These are phyloP conservation scores for Columba guinea DNA, from an alignment of 2,797 vertebrate species.

Conservation along the genomic window DNA sequence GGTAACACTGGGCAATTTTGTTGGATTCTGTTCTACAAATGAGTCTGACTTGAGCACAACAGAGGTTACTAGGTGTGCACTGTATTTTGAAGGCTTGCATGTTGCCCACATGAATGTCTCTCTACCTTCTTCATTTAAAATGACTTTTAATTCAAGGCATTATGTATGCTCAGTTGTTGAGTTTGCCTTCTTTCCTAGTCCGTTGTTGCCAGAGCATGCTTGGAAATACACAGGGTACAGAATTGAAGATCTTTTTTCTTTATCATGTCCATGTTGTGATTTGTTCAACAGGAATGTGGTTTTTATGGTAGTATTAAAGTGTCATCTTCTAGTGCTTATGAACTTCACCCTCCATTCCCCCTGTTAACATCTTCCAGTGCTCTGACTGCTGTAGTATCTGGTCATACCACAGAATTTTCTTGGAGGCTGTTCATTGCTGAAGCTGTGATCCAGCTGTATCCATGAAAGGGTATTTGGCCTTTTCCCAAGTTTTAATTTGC, in stretches of 20 bases:
- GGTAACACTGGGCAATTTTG: background rate
- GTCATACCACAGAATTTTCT: background rate
- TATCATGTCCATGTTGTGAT: background rate
- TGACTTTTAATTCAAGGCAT: background rate
- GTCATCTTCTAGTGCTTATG: background rate
- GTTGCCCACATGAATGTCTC: background rate
- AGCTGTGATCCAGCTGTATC: background rate
- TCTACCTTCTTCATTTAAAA: background rate
- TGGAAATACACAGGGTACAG: rapidly evolving
- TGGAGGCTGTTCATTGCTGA: slow-evolving; percentile 19
- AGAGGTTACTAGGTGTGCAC: background rate
- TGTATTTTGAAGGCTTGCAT: background rate
- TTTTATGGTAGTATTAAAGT: background rate
- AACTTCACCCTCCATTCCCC: background rate
- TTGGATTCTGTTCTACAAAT: background rate
- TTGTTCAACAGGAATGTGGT: background rate
- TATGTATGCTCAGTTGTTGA: background rate
- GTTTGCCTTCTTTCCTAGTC: background rate
- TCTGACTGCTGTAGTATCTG: background rate
- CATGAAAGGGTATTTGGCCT: background rate
- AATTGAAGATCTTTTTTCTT: background rate
- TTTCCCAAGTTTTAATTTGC: background rate
- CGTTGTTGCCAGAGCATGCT: background rate
- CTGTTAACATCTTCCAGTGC: background rate
- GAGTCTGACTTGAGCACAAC: background rate